A percentile compares a stretch with the other conserved stretches of the same genome.
Evolutionary conservation across 2,797 vertebrate genomes (phyloP).

Genomic region (Sphenopsis melanotis): DNA sequence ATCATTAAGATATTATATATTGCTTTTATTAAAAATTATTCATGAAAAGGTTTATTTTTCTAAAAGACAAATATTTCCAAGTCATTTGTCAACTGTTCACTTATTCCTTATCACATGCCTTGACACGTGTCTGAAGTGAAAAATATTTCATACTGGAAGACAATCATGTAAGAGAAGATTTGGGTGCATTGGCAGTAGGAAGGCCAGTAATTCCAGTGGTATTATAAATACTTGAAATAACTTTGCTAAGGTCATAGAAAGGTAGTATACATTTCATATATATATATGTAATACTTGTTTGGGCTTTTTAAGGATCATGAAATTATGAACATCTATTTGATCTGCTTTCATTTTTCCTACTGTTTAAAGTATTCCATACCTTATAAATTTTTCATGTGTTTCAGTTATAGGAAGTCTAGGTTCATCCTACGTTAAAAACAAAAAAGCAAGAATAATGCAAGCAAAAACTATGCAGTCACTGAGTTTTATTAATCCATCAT

Average conservation of each 20-base stretch:
- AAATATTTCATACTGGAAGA: not conserved
- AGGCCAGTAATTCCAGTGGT: not conserved
- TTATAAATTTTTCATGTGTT: not conserved
- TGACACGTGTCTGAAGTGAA: accelerated
- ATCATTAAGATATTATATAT: not conserved
- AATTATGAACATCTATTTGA: not conserved
- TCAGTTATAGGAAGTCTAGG: not conserved
- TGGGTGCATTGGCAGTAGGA: not conserved
- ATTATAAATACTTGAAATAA: not conserved
- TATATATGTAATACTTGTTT: not conserved
- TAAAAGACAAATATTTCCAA: not conserved
- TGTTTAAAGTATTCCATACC: not conserved
- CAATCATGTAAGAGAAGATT: not conserved
- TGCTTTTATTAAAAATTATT: not conserved
- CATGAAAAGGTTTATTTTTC: not conserved
- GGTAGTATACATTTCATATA: not conserved
- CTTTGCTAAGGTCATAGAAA: not conserved
- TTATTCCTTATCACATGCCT: not conserved
- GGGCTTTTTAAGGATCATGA: accelerated
- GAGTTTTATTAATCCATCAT: not conserved
- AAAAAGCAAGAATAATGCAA: not conserved
- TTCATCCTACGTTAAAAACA: accelerated
- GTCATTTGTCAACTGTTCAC: not conserved
- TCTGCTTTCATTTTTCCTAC: not conserved
- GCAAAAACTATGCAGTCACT: not conserved